A percentile compares a stretch with the other conserved stretches of the same genome.
These are phyloP conservation scores for Drosophila arawakana DNA, from an alignment of 1,140 invertebrate genomes.

Conservation along the genomic window DNA sequence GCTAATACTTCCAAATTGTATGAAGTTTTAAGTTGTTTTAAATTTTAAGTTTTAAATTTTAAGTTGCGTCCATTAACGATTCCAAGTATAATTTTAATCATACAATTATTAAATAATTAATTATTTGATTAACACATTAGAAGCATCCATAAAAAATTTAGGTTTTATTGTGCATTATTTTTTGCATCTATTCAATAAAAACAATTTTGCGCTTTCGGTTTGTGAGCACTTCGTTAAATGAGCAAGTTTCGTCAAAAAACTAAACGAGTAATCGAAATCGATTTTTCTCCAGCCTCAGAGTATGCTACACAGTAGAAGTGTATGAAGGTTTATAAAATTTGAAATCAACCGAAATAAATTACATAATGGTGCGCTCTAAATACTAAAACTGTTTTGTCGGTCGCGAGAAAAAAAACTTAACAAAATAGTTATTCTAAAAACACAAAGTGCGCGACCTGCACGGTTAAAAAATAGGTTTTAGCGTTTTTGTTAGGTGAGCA, in stretches of 20 bases:
- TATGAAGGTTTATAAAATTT: neutral
- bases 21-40: too few relatives aligned
- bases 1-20: too few relatives aligned
- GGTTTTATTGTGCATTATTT: too few relatives aligned
- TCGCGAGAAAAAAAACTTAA: neutral
- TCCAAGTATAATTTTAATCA: too few relatives aligned
- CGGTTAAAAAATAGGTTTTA: neutral
- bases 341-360: neutral
- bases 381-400: neutral
- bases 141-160: too few relatives aligned
- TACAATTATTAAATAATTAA: too few relatives aligned
- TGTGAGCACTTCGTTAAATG: neutral
- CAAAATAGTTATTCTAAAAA: neutral
- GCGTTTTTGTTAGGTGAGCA: neutral
- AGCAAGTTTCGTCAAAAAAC: neutral
- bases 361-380: neutral
- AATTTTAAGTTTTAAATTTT: too few relatives aligned
- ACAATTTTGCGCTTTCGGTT: neutral
- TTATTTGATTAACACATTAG: too few relatives aligned
- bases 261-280: constrained; percentile 9
- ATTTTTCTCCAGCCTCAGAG: constrained; percentile 21
- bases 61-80: too few relatives aligned
- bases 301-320: constrained; percentile 14
- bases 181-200: too few relatives aligned
- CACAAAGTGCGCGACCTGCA: neutral